Evolutionary conservation across 2,113 vertebrate species (phyloP).

Genomic region (Pteruthius melanotis): DNA sequence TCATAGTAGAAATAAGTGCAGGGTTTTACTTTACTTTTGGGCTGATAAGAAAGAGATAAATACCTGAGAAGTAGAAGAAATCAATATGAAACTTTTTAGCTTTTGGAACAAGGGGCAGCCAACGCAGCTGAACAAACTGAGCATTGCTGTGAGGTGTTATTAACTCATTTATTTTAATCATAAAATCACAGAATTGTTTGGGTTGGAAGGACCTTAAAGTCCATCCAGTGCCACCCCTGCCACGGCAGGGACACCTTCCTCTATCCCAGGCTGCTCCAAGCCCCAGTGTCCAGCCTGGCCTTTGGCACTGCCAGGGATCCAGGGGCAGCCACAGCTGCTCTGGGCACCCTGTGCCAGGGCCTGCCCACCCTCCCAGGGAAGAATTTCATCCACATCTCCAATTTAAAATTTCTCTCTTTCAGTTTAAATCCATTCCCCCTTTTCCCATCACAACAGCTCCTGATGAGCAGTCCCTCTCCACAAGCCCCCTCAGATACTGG

Average conservation of each 20-base stretch:
- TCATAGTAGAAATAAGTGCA: not conserved
- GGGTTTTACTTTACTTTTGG: not conserved
- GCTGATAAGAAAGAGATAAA: not conserved
- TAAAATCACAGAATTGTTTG: not conserved
- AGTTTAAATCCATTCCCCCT: too few species aligned
- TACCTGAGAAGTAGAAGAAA: not conserved
- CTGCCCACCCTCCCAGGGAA: not conserved
- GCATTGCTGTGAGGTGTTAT: rapidly evolving
- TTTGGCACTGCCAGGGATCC: not conserved
- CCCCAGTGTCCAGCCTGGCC: rapidly evolving
- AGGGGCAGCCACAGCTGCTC: not conserved
- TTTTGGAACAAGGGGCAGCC: not conserved
- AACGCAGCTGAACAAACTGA: not conserved
- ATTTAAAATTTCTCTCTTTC: not conserved
- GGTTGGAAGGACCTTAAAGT: not conserved
- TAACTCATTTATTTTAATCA: not conserved
- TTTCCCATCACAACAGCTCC: not conserved
- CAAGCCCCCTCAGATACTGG: not conserved
- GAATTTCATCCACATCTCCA: not conserved
- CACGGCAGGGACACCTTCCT: not conserved
- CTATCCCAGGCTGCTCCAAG: not conserved
- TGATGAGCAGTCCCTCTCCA: not conserved
- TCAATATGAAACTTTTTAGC: not conserved
- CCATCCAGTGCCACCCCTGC: rapidly evolving
- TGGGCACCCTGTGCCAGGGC: not conserved